A percentile compares a stretch with the other conserved stretches of the same genome.
These are phyloP conservation scores for Notoglanidium macrostoma DNA, from an alignment of 2,797 vertebrate species.

Conservation along the genomic window DNA sequence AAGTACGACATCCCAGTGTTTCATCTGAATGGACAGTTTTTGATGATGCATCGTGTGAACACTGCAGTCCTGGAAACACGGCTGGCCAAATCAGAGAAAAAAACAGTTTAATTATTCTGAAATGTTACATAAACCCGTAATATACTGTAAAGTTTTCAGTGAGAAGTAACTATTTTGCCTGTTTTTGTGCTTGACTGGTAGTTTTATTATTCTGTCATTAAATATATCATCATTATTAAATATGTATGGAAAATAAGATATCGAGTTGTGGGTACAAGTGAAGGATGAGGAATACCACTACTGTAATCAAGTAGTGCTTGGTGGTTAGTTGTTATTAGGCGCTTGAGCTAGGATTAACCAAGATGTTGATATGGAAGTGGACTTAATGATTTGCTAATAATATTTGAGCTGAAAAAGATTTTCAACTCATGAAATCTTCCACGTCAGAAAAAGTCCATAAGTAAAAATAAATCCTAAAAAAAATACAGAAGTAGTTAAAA, in stretches of 20 bases:
- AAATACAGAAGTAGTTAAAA: background rate
- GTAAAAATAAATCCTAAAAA: background rate
- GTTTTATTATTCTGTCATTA: background rate
- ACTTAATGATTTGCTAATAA: background rate
- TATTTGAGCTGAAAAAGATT: background rate
- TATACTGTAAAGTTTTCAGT: background rate
- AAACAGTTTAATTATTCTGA: constrained; percentile 21
- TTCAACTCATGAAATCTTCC: background rate
- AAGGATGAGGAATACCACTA: background rate
- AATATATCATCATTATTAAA: background rate
- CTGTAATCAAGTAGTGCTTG: background rate
- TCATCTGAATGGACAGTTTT: constrained; percentile 83
- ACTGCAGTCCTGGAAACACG: constrained; percentile 73
- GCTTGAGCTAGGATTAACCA: background rate
- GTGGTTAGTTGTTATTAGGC: background rate
- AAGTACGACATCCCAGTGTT: constrained; percentile 86
- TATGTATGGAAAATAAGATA: background rate
- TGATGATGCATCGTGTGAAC: constrained; percentile 85
- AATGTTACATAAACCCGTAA: background rate
- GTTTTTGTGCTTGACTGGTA: background rate
- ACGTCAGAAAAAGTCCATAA: background rate
- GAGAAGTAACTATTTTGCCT: background rate
- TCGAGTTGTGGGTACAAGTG: background rate
- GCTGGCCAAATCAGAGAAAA: constrained; percentile 69
- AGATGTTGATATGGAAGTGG: background rate